Percentiles rank a stretch among this genome's conserved stretches.
phyloP scores from a whole-genome alignment of 2,888 invertebrate species.

The Octonoba sinensis region DNA sequence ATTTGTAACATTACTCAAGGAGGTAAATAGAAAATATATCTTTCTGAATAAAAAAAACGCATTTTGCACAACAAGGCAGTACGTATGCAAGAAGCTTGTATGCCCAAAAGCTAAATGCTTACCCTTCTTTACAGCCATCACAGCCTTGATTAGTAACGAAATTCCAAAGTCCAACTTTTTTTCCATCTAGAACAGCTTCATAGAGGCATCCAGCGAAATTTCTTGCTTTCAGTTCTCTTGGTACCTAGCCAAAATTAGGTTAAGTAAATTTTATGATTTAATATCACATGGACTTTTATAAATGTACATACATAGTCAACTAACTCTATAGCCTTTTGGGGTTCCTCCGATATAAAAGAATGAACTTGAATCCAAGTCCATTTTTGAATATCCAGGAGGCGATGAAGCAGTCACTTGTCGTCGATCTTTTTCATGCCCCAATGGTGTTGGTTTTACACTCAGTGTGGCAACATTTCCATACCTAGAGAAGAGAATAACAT shows the following conservation, averaged over 20 bases:
- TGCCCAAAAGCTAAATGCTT: constrained; percentile 65
- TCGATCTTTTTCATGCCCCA: constrained; percentile 69
- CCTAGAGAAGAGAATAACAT: constrained; percentile 71
- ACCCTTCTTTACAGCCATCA: constrained; percentile 84
- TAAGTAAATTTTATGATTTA: neutral
- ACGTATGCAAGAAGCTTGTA: no score
- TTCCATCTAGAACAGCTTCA: constrained; percentile 82
- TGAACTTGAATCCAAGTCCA: constrained; percentile 73
- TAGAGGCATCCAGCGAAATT: constrained; percentile 83
- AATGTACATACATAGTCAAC: constrained; percentile 13
- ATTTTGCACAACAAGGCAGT: no score
- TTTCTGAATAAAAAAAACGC: no score
- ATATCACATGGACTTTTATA: no score
- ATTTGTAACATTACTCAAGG: no score
- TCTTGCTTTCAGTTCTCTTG: constrained; percentile 66
- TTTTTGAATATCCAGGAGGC: constrained; percentile 76
- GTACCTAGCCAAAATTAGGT: constrained; percentile 44
- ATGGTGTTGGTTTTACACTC: constrained; percentile 75
- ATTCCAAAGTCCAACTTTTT: constrained; percentile 89
- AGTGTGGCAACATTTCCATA: constrained; percentile 80
- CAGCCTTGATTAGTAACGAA: constrained; percentile 82
- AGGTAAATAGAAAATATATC: no score
- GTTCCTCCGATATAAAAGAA: constrained; percentile 75
- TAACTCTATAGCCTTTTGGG: constrained; percentile 68
- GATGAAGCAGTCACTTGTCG: constrained; percentile 74